Percentiles rank a stretch among this genome's conserved stretches.
Conservation (phyloP, 2,888 invertebrate species). For the Platerodrilus igneus region DNA sequence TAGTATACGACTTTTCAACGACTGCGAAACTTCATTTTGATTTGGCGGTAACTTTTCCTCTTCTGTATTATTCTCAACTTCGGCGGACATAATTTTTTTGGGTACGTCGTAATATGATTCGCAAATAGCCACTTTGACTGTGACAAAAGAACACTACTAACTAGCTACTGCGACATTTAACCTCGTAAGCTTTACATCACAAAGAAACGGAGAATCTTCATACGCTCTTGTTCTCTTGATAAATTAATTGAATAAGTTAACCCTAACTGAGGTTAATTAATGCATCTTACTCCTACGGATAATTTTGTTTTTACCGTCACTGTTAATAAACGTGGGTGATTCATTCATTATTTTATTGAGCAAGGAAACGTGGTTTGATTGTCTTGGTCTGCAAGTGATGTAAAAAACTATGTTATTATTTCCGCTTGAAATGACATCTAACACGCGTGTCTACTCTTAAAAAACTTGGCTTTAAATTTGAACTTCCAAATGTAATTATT, state of each 20-base stretch:
- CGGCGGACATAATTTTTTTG: constrained; percentile 59
- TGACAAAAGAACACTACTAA: background rate
- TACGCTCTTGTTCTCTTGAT: constrained; percentile 12
- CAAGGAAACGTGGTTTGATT: constrained; percentile 8
- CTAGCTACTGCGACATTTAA: background rate
- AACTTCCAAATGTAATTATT: no score
- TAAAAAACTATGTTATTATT: background rate
- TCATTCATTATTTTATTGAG: constrained; percentile 22
- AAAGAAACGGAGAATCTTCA: background rate
- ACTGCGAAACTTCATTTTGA: constrained; percentile 43
- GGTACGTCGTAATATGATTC: constrained; percentile 42
- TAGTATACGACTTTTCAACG: constrained; percentile 46
- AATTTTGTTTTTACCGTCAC: constrained; percentile 10
- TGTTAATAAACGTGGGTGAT: constrained; percentile 14
- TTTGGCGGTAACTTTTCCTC: constrained; percentile 48
- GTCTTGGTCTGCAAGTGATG: constrained; percentile 1
- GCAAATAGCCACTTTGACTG: constrained; percentile 32
- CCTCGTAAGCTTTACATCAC: background rate
- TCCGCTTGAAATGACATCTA: background rate
- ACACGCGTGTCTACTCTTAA: background rate
- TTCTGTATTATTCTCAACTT: constrained; percentile 49
- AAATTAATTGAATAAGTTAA: constrained; percentile 24
- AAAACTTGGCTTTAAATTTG: no score
- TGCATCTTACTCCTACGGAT: constrained; percentile 20
- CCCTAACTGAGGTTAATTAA: constrained; percentile 22